Conservation (phyloP, 2,797 vertebrate species). For the Sebastes minor region DNA sequence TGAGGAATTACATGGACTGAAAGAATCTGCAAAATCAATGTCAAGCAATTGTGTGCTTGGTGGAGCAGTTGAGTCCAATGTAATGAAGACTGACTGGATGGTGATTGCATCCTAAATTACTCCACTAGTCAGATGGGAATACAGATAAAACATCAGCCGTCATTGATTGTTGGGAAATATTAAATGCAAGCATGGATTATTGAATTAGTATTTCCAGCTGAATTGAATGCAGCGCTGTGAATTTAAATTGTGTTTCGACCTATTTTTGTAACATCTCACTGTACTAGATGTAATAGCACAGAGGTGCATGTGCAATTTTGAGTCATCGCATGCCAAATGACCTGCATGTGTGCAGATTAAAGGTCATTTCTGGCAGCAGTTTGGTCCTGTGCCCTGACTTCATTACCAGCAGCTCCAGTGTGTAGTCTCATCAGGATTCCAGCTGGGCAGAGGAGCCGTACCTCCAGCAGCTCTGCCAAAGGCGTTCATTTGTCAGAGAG, state of each 20-base stretch:
- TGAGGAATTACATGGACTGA: slow-evolving; percentile 60
- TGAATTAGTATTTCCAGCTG: background rate
- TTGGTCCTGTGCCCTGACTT: slow-evolving; percentile 69
- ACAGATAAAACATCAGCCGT: slow-evolving; percentile 34
- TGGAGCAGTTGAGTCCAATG: slow-evolving; percentile 57
- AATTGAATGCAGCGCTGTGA: background rate
- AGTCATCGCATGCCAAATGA: slow-evolving; percentile 41
- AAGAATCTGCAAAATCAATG: slow-evolving; percentile 72
- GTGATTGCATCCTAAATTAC: slow-evolving; percentile 64
- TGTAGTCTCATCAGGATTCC: slow-evolving; percentile 76
- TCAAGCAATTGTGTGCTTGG: slow-evolving; percentile 69
- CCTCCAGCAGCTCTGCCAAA: slow-evolving; percentile 77
- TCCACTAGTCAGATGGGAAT: slow-evolving; percentile 49
- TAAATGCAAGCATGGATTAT: background rate
- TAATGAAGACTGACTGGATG: slow-evolving; percentile 75
- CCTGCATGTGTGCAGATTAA: slow-evolving; percentile 62
- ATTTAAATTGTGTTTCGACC: background rate
- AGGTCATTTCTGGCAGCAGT: slow-evolving; percentile 68
- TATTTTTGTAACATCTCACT: background rate
- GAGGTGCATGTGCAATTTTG: slow-evolving; percentile 23
- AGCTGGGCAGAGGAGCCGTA: slow-evolving; percentile 65
- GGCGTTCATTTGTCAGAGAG: slow-evolving; percentile 83
- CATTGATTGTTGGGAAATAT: slow-evolving; percentile 21
- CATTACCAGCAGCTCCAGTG: slow-evolving; percentile 62
- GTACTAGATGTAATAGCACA: background rate